Base-by-base conservation (phyloP, 2,797 vertebrate genomes). In the Manis pentadactyla region DNA sequence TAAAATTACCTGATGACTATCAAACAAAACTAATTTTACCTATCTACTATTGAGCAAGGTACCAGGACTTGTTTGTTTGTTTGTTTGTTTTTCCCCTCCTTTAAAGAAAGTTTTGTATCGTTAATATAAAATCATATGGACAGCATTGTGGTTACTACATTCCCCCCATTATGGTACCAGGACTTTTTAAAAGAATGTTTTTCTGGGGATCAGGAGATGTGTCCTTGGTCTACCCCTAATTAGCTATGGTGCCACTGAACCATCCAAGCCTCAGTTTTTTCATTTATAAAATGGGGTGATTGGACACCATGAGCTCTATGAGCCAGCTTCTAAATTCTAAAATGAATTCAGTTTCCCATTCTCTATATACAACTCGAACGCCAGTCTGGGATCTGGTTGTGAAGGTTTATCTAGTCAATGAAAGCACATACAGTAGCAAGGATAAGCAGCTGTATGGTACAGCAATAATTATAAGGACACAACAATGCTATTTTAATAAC, bases 301-400 rank as follows among this genome's bases (percentile, higher is more conserved):
- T 81, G 4, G 19, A 49, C 14, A 27, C 49, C 21, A n/a, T 42
- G 85, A 74, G 14, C 31, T 64, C 49, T 96, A 19, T 23, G 25
- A 12, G 83, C 19, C 42, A 85, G 55, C 29, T 75, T 42, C 92
- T 69, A 87, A 87, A 87, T 91, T 94, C 68, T 82, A 83, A 82
- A 86, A 39, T 39, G 34, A 74, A 83, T 25, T 90, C 53, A 39
- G 11, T 51, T 27, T 87, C 31, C 7, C 29, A 49, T 23, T 92
- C 51, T 85, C 37, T 73, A 34, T 71, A 27, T 49, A 19, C 55
- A 39, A 42, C 71, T 89, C 42, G 74, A 2, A 29, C 57, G n/a
- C 12, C 29, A 53, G 12, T 79, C n/a, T 55, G 13, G 5, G n/a
- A 49, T 61, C 59, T 42, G 73, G 17, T 69, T 68, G 63, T 69